Conservation (phyloP, 2,888 invertebrate species). For the Ernsta delagoae region DNA sequence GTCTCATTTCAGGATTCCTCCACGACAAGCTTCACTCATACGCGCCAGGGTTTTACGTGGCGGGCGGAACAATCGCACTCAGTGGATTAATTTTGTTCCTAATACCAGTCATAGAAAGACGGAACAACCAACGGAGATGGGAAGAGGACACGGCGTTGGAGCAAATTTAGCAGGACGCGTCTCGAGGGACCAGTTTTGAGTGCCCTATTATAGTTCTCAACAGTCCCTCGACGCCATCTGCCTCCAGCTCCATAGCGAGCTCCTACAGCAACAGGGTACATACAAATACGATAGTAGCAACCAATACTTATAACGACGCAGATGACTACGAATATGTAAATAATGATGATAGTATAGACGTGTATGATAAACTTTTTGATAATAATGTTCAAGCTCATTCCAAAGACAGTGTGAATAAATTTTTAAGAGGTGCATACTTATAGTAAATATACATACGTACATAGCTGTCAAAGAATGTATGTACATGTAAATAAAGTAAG, state of each 20-base stretch:
- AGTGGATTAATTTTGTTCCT: slow-evolving; percentile 95
- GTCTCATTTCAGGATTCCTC: slow-evolving; percentile 88
- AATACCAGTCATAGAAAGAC: slow-evolving; percentile 89
- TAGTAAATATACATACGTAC: slow-evolving; percentile 48
- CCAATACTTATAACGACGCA: slow-evolving; percentile 60
- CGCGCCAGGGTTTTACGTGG: slow-evolving; percentile 94
- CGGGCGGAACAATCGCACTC: slow-evolving; percentile 93
- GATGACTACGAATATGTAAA: slow-evolving; percentile 64
- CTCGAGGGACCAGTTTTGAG: slow-evolving; percentile 50
- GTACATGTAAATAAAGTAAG: slow-evolving; percentile 58
- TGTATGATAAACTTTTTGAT: slow-evolving; percentile 60
- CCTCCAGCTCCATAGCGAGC: slow-evolving; percentile 61
- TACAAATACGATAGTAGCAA: slow-evolving; percentile 69
- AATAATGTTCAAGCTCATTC: slow-evolving; percentile 69
- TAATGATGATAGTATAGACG: slow-evolving; percentile 52
- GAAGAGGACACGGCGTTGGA: slow-evolving; percentile 63
- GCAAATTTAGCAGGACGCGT: too few relatives aligned
- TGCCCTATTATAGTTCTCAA: slow-evolving; percentile 73
- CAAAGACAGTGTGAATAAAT: slow-evolving; percentile 65
- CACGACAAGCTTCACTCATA: slow-evolving; percentile 92
- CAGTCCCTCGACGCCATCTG: slow-evolving; percentile 75
- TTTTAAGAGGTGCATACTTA: slow-evolving; percentile 44
- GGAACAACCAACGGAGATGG: slow-evolving; percentile 54
- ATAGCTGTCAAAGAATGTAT: slow-evolving; percentile 51
- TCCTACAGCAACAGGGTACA: slow-evolving; percentile 78